Percentiles rank a stretch among this genome's conserved stretches.
These are phyloP conservation scores for Lampropteryx suffumata DNA, from an alignment of 2,888 invertebrate genomes.

Conservation along the genomic window DNA sequence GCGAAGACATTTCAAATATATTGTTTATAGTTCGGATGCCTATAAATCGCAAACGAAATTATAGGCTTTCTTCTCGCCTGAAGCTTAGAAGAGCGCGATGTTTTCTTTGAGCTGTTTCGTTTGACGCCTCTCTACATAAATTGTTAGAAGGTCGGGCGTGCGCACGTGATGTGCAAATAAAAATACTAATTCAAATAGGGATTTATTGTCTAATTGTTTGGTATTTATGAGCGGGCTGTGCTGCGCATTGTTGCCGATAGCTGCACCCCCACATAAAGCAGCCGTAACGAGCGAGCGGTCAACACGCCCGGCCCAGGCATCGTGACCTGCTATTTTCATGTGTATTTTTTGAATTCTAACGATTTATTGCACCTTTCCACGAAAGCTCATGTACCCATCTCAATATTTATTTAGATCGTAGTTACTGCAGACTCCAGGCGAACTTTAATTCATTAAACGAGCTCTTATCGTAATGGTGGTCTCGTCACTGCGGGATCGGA, in stretches of 20 bases:
- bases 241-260: slow-evolving; percentile 64
- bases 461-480: slow-evolving; percentile 58
- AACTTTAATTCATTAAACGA: slow-evolving; percentile 48
- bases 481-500: slow-evolving; percentile 40
- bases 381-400: slow-evolving; percentile 19
- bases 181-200: slow-evolving; percentile 70
- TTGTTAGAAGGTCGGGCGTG: slow-evolving; percentile 55
- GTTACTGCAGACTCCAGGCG: slow-evolving; percentile 36
- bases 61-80: slow-evolving; percentile 55
- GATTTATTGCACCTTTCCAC: slow-evolving; percentile 25
- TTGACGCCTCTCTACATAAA: slow-evolving; percentile 73
- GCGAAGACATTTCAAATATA: slow-evolving; percentile 42
- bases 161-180: slow-evolving; percentile 76
- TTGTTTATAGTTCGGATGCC: slow-evolving; percentile 51
- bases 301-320: slow-evolving; percentile 47
- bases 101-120: slow-evolving; percentile 70
- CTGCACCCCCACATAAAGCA: slow-evolving; percentile 59
- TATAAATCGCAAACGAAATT: slow-evolving; percentile 70
- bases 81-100: slow-evolving; percentile 62
- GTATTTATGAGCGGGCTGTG: slow-evolving; percentile 62
- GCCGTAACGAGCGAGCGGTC: slow-evolving; percentile 54
- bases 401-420: slow-evolving; percentile 13
- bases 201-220: slow-evolving; percentile 76
- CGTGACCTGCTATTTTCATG: slow-evolving; percentile 52
- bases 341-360: slow-evolving; percentile 30